A percentile compares a stretch with the other conserved stretches of the same genome.
Conservation (phyloP, 2,113 vertebrate genomes). For the Delphinapterus leucas region DNA sequence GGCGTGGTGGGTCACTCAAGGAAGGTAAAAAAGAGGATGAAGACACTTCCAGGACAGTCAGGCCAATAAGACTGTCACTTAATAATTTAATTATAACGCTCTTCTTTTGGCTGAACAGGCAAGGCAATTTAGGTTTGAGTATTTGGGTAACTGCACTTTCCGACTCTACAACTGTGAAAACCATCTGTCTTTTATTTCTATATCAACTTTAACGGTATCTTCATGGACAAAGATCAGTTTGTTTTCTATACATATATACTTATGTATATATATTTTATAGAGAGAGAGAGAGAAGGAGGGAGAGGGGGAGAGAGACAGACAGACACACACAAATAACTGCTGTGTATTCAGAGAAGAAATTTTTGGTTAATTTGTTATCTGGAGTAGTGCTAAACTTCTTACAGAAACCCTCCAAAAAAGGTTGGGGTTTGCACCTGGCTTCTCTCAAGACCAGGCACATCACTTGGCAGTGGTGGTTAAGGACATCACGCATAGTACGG, state of each 20-base stretch:
- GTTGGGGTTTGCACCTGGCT: not conserved
- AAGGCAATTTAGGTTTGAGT: not conserved
- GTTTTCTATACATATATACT: not conserved
- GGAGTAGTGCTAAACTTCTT: not conserved
- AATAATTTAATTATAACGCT: not conserved
- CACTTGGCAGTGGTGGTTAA: not conserved
- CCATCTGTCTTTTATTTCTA: not conserved
- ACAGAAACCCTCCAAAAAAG: not conserved
- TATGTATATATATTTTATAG: not conserved
- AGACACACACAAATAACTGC: not conserved
- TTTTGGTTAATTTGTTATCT: constrained; percentile 1
- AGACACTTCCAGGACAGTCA: not conserved
- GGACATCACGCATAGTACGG: not conserved
- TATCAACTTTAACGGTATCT: not conserved
- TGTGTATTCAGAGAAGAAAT: not conserved
- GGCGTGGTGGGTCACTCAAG: not conserved
- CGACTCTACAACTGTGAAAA: not conserved
- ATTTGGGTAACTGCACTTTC: not conserved
- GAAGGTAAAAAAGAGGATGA: not conserved
- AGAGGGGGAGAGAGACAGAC: not conserved
- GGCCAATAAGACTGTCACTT: not conserved
- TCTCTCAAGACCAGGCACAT: not conserved
- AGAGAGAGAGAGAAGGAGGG: not conserved
- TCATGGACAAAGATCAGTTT: not conserved
- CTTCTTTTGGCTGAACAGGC: not conserved